Base-by-base conservation (phyloP, 2,113 vertebrate species). In the Oceanites oceanicus region DNA sequence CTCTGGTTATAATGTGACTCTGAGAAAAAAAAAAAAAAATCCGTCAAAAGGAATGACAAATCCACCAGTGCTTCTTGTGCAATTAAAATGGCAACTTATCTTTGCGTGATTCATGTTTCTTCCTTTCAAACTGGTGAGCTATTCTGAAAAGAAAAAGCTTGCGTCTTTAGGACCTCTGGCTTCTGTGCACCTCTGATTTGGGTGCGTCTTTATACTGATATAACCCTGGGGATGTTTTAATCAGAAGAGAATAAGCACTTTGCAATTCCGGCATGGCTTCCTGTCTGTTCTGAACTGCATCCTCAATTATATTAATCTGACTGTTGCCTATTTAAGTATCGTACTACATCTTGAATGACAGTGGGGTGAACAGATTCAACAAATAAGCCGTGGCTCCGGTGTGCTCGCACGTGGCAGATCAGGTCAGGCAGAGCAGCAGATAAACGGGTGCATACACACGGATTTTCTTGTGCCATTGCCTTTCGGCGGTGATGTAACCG, bases 31-130 rank as follows among this genome's bases (percentile, higher is more conserved):
- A 38, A 38, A 26, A 89, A 81, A 77, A 85, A 73, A 55, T 36
- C 84, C 80, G 52, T 86, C 89, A 89, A 50, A 91, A 74, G 79
- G 32, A 93, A 85, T 95, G 94, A 93, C 87, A 95, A 92, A 96
- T 44, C 68, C 82, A 91, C 90, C 78, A 73, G 77, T 10, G 38
- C 7, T 81, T 73, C 79, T 90, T 42, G 13, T n/a, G 88, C 88
- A 95, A 86, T 91, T 92, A 95, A 94, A 95, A 93, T 76, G 84
- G 81, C 80, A 92, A 50, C 40, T 91, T 86, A 19, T 30, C 85
- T 89, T 66, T 6, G 20, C 0, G 7, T 94, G 90, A 91, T 89
- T 84, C 74, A 11, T 42, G 50, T 45, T 88, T 80, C 62, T 71
- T 89, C 70, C 78, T 84, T 94, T 82, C 34, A 17, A 71, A 66